Evolutionary conservation across 2,797 vertebrate species (phyloP), one percentile per base, ranked within the genome.

Genomic region (Sparus aurata): DNA sequence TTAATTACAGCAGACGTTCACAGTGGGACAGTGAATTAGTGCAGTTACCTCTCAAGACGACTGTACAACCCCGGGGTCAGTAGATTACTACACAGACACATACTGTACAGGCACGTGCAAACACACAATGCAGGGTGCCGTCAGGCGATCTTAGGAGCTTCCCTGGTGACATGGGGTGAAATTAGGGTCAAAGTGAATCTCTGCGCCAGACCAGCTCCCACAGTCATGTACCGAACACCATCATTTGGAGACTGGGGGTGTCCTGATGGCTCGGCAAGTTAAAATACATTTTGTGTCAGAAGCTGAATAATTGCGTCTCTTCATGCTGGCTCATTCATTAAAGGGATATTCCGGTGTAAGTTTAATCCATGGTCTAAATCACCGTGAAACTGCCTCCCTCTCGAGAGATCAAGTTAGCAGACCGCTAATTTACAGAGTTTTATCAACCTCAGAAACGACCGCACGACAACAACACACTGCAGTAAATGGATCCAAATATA

Each of bases 1-100:
- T 97, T 99, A 98, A 98, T 98, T 97, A 96, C 96, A 96, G 96
- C 95, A 94, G 97, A 97, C 97, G 89, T 95, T 96, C 96, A 96
- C 96, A 94, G 96, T 85, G 53, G 95, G 95, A 95, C 93, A 93
- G 95, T 96, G 97, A 97, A 98, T 97, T 97, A 97, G 96, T 95
- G 96, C 96, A 95, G 95, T 96, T 97, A 95, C 96, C 94, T 93
- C 90, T 89, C 93, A 75, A 74, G 83, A 60, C 72, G 84, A 82
- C 82, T 85, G 87, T 89, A 87, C 73, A 94, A 96, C 93, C 94
- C 94, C 85, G 91, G 94, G 96, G 95, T 96, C 94, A 94, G 94
- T 94, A 94, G 95, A 97, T 96, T 96, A 95, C 95, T 95, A 95
- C 68, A 79, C 77, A 85, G 83, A 69, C 79, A 64, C 71, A 41